phyloP scores from a whole-genome alignment of 2,888 invertebrate species.

The Orchesellides sinensis region DNA sequence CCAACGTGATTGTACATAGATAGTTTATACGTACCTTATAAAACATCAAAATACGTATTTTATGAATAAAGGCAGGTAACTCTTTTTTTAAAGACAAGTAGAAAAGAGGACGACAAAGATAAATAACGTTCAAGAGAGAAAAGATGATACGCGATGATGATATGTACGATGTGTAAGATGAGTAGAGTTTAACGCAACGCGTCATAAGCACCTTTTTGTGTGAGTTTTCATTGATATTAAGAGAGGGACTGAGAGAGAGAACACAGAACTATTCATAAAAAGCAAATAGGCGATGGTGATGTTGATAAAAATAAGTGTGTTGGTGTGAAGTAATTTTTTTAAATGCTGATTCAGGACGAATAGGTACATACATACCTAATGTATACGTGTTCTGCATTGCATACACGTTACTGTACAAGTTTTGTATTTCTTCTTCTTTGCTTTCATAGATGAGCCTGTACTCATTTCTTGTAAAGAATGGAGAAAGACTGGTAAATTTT shows the following conservation, averaged over 20 bases:
- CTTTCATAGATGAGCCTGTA: too few relatives aligned
- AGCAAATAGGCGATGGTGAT: constrained; percentile 31
- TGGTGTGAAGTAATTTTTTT: constrained; percentile 21
- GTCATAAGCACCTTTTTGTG: neutral
- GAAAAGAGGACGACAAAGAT: constrained; percentile 74
- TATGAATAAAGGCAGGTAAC: constrained; percentile 19
- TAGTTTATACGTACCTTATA: constrained; percentile 29
- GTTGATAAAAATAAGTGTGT: constrained; percentile 18
- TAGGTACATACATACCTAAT: too few relatives aligned
- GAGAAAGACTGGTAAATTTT: too few relatives aligned
- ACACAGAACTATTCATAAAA: constrained; percentile 1
- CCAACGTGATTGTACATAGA: neutral
- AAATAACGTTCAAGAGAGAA: constrained; percentile 71
- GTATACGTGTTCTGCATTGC: too few relatives aligned
- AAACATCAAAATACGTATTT: constrained; percentile 47
- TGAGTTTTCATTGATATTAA: neutral
- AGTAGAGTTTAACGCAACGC: constrained; percentile 9
- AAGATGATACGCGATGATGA: constrained; percentile 54
- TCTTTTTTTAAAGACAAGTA: constrained; percentile 29
- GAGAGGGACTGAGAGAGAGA: neutral
- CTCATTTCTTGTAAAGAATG: too few relatives aligned
- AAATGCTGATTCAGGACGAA: too few relatives aligned
- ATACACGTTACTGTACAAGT: too few relatives aligned
- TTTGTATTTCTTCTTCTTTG: too few relatives aligned
- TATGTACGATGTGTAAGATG: constrained; percentile 38